These are phyloP conservation scores for Macrobrachium nipponense DNA, from an alignment of 1,140 invertebrate species.

Conservation along the genomic window DNA sequence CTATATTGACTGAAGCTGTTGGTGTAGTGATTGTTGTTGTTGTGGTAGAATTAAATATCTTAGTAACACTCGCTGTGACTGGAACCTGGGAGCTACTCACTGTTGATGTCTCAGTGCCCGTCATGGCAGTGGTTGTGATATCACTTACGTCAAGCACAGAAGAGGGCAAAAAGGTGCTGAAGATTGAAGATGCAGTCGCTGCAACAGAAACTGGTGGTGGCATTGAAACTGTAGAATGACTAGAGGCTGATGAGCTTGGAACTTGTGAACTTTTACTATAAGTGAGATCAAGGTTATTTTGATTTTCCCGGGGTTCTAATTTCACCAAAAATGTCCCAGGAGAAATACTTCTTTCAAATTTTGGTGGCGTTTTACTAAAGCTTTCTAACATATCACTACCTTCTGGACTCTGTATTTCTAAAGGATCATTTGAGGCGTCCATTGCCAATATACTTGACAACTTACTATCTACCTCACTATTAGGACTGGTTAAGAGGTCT, in stretches of 20 bases:
- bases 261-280: too few species aligned
- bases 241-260: not conserved
- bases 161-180: not conserved
- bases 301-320: constrained; percentile 40
- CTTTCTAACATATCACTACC: constrained; percentile 36
- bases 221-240: constrained; percentile 40
- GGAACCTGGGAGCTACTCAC: too few species aligned
- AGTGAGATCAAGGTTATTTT: constrained; percentile 1
- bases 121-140: not conserved
- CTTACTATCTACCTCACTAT: constrained; percentile 57
- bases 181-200: not conserved
- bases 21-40: not conserved
- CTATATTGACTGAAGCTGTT: constrained; percentile 14
- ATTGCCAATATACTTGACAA: constrained; percentile 57
- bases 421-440: constrained; percentile 60
- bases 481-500: constrained; percentile 46
- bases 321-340: constrained; percentile 57
- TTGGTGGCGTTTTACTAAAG: constrained; percentile 33
- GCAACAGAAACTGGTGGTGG: constrained; percentile 32
- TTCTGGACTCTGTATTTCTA: constrained; percentile 46
- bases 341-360: constrained; percentile 47
- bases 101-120: too few species aligned
- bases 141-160: constrained; percentile 3
- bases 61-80: too few species aligned
- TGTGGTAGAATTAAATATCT: not conserved